Percentiles rank a stretch among this genome's conserved stretches.
These are phyloP conservation scores for Clivina fossor DNA, from an alignment of 2,888 invertebrate genomes.

Conservation along the genomic window DNA sequence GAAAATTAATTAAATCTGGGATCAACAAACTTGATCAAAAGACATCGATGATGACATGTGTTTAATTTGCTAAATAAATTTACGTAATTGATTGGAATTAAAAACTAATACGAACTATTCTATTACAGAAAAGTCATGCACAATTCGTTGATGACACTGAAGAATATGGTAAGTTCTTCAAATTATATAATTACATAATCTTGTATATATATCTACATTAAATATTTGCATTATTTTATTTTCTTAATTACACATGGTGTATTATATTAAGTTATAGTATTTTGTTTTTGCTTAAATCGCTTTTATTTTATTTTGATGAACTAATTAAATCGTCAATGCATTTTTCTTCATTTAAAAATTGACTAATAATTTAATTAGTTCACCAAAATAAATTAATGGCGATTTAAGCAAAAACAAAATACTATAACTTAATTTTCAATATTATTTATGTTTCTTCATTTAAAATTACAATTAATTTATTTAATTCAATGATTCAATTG, in stretches of 20 bases:
- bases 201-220: background rate
- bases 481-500: too few species aligned
- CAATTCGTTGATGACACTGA: conserved; percentile 16
- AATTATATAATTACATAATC: background rate
- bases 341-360: background rate
- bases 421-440: too few species aligned
- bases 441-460: too few species aligned
- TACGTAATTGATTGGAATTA: conserved; percentile 11
- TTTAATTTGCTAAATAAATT: conserved; percentile 16
- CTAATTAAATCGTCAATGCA: background rate
- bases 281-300: too few species aligned
- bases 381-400: too few species aligned
- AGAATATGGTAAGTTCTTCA: conserved; percentile 19
- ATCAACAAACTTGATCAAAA: conserved; percentile 24
- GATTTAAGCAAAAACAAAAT: too few species aligned
- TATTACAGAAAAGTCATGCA: conserved; percentile 14
- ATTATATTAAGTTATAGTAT: too few species aligned
- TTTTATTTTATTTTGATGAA: too few species aligned
- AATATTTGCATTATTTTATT: too few species aligned
- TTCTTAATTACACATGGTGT: too few species aligned
- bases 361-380: background rate
- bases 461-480: too few species aligned
- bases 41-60: background rate
- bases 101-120: conserved; percentile 12
- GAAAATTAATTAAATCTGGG: too few species aligned